Percentiles rank a stretch among this genome's conserved stretches.
Conservation (phyloP, 2,113 vertebrate genomes). For the Cygnus buccinator region DNA sequence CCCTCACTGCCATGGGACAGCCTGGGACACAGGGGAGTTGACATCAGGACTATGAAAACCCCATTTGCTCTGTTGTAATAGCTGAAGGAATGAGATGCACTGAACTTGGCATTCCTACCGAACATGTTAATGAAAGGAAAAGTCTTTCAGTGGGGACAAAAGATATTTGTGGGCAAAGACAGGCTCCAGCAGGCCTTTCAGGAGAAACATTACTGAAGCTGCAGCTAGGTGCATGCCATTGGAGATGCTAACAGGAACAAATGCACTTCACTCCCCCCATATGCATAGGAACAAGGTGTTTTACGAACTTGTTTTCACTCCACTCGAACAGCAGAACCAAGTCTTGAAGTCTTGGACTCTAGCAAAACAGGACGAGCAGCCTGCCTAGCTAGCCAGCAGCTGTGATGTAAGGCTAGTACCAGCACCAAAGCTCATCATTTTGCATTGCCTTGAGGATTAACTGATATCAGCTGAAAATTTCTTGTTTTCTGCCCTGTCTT, state of each 20-base stretch:
- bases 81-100: not conserved
- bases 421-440: not conserved
- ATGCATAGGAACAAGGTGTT: not conserved
- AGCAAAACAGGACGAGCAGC: not conserved
- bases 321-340: not conserved
- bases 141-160: not conserved
- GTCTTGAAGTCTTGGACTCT: not conserved
- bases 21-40: not conserved
- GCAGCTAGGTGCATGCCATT: not conserved
- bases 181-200: not conserved
- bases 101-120: not conserved
- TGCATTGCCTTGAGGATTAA: not conserved
- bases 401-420: not conserved
- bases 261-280: not conserved
- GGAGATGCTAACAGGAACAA: not conserved
- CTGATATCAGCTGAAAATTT: not conserved
- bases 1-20: accelerated
- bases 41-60: not conserved
- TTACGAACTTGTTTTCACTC: not conserved
- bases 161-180: not conserved
- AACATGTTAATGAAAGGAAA: not conserved
- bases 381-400: not conserved
- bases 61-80: not conserved
- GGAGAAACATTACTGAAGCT: not conserved
- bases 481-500: not conserved